Evolutionary conservation across 1,140 invertebrate species (phyloP).

Genomic region (Pygmarrhopalites habei): DNA sequence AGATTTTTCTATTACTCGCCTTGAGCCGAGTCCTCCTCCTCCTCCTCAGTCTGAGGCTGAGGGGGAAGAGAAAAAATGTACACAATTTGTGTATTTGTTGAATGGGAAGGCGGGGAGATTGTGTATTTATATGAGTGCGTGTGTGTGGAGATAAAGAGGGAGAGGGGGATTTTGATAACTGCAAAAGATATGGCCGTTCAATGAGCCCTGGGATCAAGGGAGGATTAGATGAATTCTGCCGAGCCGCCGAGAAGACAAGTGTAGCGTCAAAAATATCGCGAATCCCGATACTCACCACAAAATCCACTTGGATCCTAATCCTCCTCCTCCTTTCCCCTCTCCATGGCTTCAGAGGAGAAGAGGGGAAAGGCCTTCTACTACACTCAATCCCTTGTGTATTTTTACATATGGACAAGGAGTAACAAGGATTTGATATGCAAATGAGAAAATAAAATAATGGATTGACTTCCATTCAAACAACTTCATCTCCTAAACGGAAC

Average conservation of each 20-base stretch:
- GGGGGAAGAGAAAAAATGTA: neutral
- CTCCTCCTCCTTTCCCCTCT: no score
- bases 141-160: neutral
- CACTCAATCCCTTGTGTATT: no score
- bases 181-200: conserved; percentile 8
- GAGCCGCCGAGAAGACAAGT: conserved; percentile 39
- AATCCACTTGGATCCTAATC: conserved; percentile 18
- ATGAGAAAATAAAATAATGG: no score
- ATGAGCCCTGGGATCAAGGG: conserved; percentile 21
- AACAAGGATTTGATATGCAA: no score
- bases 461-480: no score
- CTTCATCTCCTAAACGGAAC: no score
- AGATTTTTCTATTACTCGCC: no score
- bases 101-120: neutral
- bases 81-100: neutral
- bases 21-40: neutral
- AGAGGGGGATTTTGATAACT: conserved; percentile 17
- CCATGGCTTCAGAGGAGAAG: no score
- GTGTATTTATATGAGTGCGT: neutral
- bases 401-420: no score
- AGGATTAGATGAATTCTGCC: conserved; percentile 39
- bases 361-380: no score
- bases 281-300: conserved; percentile 21
- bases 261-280: conserved; percentile 36
- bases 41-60: neutral